These are phyloP conservation scores for Acanthoscelides obtectus DNA, from an alignment of 2,888 invertebrate species.

Conservation along the genomic window DNA sequence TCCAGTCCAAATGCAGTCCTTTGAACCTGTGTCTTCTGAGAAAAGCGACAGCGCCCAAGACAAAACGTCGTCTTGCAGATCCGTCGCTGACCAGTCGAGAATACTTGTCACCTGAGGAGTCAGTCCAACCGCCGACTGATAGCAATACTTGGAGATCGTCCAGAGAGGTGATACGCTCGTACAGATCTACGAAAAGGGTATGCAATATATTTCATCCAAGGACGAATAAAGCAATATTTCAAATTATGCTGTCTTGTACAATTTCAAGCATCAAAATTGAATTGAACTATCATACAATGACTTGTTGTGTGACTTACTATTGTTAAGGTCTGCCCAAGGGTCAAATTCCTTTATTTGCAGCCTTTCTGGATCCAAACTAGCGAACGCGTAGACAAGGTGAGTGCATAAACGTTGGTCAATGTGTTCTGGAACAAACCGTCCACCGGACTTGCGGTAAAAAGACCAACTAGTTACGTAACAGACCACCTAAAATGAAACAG, in stretches of 20 bases:
- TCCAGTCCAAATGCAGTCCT: slow-evolving; percentile 91
- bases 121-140: slow-evolving; percentile 94
- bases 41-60: slow-evolving; percentile 65
- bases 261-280: too few relatives aligned
- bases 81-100: slow-evolving; percentile 70
- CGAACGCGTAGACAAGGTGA: slow-evolving; percentile 86
- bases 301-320: slow-evolving; percentile 56
- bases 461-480: slow-evolving; percentile 91
- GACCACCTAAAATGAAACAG: slow-evolving; percentile 53
- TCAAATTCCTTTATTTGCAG: slow-evolving; percentile 77
- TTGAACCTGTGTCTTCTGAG: slow-evolving; percentile 72
- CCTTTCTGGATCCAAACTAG: slow-evolving; percentile 75
- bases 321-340: slow-evolving; percentile 82
- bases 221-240: too few relatives aligned
- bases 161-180: slow-evolving; percentile 69
- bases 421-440: slow-evolving; percentile 82
- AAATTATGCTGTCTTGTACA: too few relatives aligned
- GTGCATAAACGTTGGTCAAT: slow-evolving; percentile 79
- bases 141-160: slow-evolving; percentile 64
- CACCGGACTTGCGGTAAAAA: slow-evolving; percentile 75
- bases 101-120: slow-evolving; percentile 84
- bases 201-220: too few relatives aligned
- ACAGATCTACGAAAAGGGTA: slow-evolving; percentile 60
- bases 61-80: slow-evolving; percentile 64
- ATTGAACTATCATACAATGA: too few relatives aligned